A percentile compares a stretch with the other conserved stretches of the same genome.
Evolutionary conservation across 2,888 invertebrate genomes (phyloP).

Genomic region (Lobophora halterata): DNA sequence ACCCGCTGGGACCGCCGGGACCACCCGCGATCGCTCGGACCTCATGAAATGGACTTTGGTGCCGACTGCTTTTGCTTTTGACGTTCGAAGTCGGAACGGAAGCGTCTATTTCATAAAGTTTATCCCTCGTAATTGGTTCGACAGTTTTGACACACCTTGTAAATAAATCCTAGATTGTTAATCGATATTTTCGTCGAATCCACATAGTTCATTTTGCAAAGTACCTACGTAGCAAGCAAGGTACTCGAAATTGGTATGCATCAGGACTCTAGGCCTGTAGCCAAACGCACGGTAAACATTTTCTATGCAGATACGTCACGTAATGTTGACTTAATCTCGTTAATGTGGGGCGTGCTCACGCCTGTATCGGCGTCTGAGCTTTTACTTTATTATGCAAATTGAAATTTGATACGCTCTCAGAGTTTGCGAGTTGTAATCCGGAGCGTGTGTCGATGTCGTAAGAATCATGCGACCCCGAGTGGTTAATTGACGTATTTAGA

Average conservation of each 20-base stretch:
- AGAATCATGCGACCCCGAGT: constrained; percentile 40
- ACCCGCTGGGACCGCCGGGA: constrained; percentile 77
- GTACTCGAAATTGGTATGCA: constrained; percentile 10
- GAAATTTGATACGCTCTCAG: constrained; percentile 61
- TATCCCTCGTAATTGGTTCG: constrained; percentile 3
- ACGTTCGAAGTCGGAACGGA: constrained; percentile 21
- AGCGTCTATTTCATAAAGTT: constrained; percentile 19
- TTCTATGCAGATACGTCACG: constrained; percentile 56
- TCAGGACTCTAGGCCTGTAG: constrained; percentile 7
- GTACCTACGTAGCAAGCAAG: no score
- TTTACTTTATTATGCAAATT: constrained; percentile 69
- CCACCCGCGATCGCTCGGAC: constrained; percentile 62
- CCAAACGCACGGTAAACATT: constrained; percentile 41
- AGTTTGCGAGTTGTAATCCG: constrained; percentile 46
- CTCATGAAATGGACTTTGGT: constrained; percentile 38
- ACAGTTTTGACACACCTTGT: not conserved
- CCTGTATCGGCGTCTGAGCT: constrained; percentile 61
- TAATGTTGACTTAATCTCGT: constrained; percentile 65
- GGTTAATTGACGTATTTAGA: constrained; percentile 35
- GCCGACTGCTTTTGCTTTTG: constrained; percentile 28
- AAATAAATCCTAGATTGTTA: no score
- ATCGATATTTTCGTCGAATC: no score
- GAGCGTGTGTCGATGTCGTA: constrained; percentile 42
- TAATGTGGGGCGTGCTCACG: constrained; percentile 56
- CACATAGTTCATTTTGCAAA: no score